phyloP scores from a whole-genome alignment of 2,113 vertebrate species.

The Alethe diademata region DNA sequence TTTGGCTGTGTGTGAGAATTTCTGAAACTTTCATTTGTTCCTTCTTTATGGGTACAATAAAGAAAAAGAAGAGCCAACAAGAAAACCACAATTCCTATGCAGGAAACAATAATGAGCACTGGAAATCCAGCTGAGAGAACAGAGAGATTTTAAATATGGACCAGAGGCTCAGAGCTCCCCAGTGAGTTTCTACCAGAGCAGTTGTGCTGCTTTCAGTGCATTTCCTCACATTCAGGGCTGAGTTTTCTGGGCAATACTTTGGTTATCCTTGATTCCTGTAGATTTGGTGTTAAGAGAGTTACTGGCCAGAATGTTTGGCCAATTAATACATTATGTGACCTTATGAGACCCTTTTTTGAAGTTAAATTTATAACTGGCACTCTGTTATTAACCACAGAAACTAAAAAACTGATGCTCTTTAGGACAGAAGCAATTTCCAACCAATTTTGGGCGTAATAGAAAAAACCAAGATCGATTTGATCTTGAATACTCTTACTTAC shows the following conservation, averaged over 20 bases:
- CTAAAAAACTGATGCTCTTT: not conserved
- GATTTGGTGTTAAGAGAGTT: not conserved
- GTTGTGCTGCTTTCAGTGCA: not conserved
- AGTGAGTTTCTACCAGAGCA: not conserved
- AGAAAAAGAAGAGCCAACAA: not conserved
- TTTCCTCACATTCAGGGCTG: not conserved
- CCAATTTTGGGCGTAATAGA: fast-evolving
- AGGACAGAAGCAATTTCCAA: not conserved
- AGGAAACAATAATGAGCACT: not conserved
- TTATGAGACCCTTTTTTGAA: not conserved
- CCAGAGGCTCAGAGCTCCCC: not conserved
- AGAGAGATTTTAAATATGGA: not conserved
- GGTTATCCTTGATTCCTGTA: not conserved
- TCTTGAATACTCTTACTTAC: not conserved
- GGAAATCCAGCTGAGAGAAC: not conserved
- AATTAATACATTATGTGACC: not conserved
- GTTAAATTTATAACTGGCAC: not conserved
- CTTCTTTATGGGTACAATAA: not conserved
- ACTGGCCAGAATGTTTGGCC: not conserved
- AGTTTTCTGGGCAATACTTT: not conserved
- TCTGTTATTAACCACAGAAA: not conserved
- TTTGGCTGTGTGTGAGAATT: not conserved
- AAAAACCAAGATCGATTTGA: not conserved
- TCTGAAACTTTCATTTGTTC: not conserved
- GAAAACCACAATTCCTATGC: not conserved